Evolutionary conservation across 2,888 invertebrate species (phyloP), one percentile per base, ranked within the genome.

Genomic region (Limnephilus auricula): DNA sequence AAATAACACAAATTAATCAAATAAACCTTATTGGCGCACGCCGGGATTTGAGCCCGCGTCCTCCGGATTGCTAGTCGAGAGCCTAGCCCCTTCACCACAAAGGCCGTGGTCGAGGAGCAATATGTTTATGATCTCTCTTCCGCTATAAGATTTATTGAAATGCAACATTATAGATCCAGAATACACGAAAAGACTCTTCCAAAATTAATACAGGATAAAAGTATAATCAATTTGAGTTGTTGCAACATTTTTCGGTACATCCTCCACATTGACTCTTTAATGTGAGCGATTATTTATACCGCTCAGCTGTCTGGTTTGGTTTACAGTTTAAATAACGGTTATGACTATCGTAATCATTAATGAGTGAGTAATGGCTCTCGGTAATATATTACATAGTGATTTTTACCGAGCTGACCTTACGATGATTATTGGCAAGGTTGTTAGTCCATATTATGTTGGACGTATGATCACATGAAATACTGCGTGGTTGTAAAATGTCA

Each of bases 281-380:
- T 65, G 65, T 65, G n/a, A 25, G 65, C 25, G 65, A 65, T 65
- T 65, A 65, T 65, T 65, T 65, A 65, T 25, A 65, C 65, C 65
- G 25, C 65, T 25, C 65, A 4, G 65, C 65, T 25, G 65, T 65
- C 65, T 65, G 65, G 65, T 50, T 50, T 50, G 18, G 50, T 65
- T 65, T 65, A 65, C 65, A 65, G 65, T 65, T 65, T 65, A 65
- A 65, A 65, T 65, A 65, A 65, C 65, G 65, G 65, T 65, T 65
- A 25, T 65, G 65, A n/a, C 65, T 65, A 65, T 65, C 65, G 65
- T 65, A 65, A 65, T 65, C 65, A 65, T n/a, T 65, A 65, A 65
- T 65, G 65, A 65, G 25, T 65, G 65, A 65, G 65, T 65, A 65
- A 65, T 65, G 65, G 65, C 65, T 65, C 25, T 65, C 65, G 25